Evolutionary conservation across 2,888 invertebrate genomes (phyloP), one percentile per base, ranked within the genome.

Genomic region (Cryptosula pallasiana): DNA sequence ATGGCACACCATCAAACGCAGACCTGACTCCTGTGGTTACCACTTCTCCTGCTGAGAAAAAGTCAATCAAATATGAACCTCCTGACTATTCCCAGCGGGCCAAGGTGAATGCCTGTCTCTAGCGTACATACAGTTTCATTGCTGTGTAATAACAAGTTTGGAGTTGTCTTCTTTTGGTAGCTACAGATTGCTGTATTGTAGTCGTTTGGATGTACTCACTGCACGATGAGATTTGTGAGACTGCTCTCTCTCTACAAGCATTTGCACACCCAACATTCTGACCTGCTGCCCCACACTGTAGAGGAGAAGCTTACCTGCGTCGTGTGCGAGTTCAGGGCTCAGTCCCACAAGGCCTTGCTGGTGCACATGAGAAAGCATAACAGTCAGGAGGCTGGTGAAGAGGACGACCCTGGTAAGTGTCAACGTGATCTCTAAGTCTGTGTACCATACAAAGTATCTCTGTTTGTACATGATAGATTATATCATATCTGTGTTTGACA

Each of bases 321-420:
- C 13, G 81, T 82, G 9, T 83, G 83, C 76, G 81, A 81, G 54
- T 83, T 80, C 75, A 77, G 76, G 35, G 81, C 82, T 2, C 77
- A 75, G 35, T 77, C 75, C 71, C 80, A 81, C 75, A 81, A 82
- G 73, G 81, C 81, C 72, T 73, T 83, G 13, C 76, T 82, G 23
- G 80, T 82, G 0, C 83, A 83, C 74, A 82, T 83, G 82, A 74
- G 82, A 29, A 81, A 80, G 73, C 82, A 82, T 74, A 81, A 81
- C 72, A 76, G 78, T 72, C 77, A 77, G 35, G 81, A 81, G 72
- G 55, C 35, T 54, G 5, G 9, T 54, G 70, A 36, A 16, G 70
- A 70, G 5, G 70, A 70, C 3, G 70, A 54, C 5, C 70, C 70
- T 9, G 63, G 63, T 34, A 27, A 32, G 63, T 3, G 45, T 45